Conservation (phyloP, 2,113 vertebrate genomes). For the Myrmecobius fasciatus region DNA sequence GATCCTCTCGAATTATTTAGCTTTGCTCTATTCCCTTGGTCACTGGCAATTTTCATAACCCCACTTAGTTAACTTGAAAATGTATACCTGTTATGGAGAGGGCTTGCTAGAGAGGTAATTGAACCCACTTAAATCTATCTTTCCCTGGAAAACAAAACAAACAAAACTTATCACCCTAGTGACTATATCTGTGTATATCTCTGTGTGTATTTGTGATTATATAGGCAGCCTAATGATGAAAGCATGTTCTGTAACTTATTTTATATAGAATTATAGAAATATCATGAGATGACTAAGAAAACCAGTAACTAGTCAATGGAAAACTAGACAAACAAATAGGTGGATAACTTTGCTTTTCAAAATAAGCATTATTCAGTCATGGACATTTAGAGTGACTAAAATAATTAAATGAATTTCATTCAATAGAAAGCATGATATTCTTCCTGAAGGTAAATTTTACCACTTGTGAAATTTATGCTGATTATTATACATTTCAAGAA, state of each 20-base stretch:
- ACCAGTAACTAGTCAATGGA: neutral
- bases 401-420: neutral
- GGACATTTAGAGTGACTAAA: neutral
- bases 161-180: neutral
- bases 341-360: slow-evolving; percentile 33
- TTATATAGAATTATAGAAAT: neutral
- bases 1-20: neutral
- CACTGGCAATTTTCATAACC: neutral
- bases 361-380: neutral
- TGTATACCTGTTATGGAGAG: neutral
- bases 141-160: neutral
- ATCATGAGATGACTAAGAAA: slow-evolving; percentile 44
- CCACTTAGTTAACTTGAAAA: neutral
- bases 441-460: neutral
- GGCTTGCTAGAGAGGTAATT: neutral
- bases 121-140: slow-evolving; percentile 11
- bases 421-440: neutral
- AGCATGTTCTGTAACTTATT: neutral
- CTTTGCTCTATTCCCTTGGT: slow-evolving; percentile 3
- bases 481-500: neutral
- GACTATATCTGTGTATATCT: neutral
- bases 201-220: neutral
- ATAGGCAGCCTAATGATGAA: neutral
- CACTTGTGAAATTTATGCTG: neutral
- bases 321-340: slow-evolving; percentile 15